These are phyloP conservation scores for Oncorhynchus keta DNA, from an alignment of 2,113 vertebrate genomes.

Conservation along the genomic window DNA sequence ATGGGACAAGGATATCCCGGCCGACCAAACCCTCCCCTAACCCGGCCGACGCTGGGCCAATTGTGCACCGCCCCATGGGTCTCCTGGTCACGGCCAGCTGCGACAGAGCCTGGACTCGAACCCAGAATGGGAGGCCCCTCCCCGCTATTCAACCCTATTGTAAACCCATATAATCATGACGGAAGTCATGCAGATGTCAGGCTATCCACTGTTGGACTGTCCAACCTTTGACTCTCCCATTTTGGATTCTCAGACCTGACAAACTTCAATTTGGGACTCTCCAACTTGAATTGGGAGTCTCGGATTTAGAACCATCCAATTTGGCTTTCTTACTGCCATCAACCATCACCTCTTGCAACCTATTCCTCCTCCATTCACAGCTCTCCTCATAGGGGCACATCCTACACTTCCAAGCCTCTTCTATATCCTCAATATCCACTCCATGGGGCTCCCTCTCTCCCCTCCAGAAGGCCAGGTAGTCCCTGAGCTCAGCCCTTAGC, in stretches of 20 bases:
- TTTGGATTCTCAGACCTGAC: neutral
- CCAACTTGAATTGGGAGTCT: neutral
- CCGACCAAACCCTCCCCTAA: too few relatives aligned
- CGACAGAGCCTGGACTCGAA: too few relatives aligned
- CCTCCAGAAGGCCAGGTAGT: constrained; percentile 71
- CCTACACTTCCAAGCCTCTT: constrained; percentile 77
- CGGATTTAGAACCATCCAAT: neutral
- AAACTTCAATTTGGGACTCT: neutral
- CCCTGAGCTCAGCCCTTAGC: constrained; percentile 49
- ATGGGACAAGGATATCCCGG: too few relatives aligned
- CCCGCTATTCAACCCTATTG: too few relatives aligned
- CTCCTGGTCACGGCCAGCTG: too few relatives aligned
- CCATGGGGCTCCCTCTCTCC: constrained; percentile 70
- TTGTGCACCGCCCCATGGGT: too few relatives aligned
- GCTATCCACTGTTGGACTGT: too few relatives aligned
- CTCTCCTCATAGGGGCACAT: constrained; percentile 60
- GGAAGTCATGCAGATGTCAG: too few relatives aligned
- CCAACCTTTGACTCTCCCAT: too few relatives aligned
- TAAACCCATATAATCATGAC: too few relatives aligned
- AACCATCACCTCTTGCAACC: neutral
- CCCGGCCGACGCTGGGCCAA: too few relatives aligned
- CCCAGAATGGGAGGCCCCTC: too few relatives aligned
- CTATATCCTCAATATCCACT: constrained; percentile 77
- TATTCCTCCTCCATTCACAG: constrained; percentile 66
- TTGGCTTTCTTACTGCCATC: neutral